Conservation (phyloP, 2,888 invertebrate genomes). For the Campoplex nolae region DNA sequence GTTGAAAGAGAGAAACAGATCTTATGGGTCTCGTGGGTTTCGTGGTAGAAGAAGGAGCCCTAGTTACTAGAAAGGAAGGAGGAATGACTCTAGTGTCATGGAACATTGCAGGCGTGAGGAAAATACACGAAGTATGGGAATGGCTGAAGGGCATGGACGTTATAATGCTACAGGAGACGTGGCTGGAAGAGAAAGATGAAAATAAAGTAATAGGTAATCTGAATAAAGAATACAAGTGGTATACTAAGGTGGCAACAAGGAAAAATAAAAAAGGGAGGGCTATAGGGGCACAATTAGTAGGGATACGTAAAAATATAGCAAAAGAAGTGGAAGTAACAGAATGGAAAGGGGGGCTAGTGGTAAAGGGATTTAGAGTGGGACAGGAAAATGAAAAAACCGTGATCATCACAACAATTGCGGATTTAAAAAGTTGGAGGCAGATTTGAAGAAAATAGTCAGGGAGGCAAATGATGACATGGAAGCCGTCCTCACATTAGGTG, state of each 20-base stretch:
- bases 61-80: neutral
- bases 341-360: too few species aligned
- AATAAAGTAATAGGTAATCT: conserved; percentile 22
- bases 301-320: too few species aligned
- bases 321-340: too few species aligned
- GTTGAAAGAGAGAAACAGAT: neutral
- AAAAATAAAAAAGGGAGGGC: too few species aligned
- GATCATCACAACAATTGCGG: too few species aligned
- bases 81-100: conserved; percentile 26
- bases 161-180: conserved; percentile 32
- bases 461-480: too few species aligned
- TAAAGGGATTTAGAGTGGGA: too few species aligned
- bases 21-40: neutral
- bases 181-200: conserved; percentile 58
- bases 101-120: conserved; percentile 56
- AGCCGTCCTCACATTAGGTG: conserved; percentile 5
- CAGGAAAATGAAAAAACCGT: too few species aligned
- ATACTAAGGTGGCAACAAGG: too few species aligned
- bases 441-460: too few species aligned
- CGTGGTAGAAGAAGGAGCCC: neutral
- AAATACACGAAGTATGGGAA: conserved; percentile 29
- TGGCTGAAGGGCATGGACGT: conserved; percentile 20
- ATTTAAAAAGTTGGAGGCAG: too few species aligned
- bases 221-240: conserved; percentile 32
- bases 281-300: too few species aligned